Evolutionary conservation across 2,888 invertebrate genomes (phyloP), one percentile per base, ranked within the genome.

Genomic region (Melanophora roralis): DNA sequence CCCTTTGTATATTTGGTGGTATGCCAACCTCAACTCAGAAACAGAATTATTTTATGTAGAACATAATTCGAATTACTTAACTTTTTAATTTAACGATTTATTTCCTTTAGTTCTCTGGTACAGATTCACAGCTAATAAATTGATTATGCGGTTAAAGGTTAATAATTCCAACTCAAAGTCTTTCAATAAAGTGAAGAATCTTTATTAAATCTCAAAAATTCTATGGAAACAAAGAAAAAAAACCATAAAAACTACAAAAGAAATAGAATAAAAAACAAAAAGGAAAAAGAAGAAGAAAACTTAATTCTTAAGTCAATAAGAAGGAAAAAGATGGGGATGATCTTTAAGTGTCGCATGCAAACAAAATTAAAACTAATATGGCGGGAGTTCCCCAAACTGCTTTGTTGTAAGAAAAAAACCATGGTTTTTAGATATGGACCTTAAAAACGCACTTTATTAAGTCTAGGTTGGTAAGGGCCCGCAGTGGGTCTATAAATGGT

Each of bases 121-220:
- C n/a, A 16, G 59, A 59, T 60, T 67, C 8, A n/a, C 21, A 23
- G 32, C 81, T 85, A 86, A 88, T 86, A 88, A 88, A 88, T 88
- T 88, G 86, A 86, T 84, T 84, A 83, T 86, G 85, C 82, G 86
- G 87, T 87, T 88, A 87, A 88, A 86, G 88, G 88, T 88, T 88
- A 88, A 87, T 87, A 85, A 87, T 85, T 85, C 45, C 62, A 64
- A 82, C 84, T 83, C 83, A 87, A 83, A 83, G 73, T 78, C 84
- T 83, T 84, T 9, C 21, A 86, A 85, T 83, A 81, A 84, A 77
- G 53, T 49, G 19, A 64, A 55, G 38, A 69, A 21, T 36, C n/a
- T 14, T 38, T 16, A n/a, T 19, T 27, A 16, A 16, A 14, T n/a
- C 2, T 7, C 38, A 49, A 64, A 49, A 27, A 27, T 3, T 53